A percentile compares a stretch with the other conserved stretches of the same genome.
Evolutionary conservation across 2,888 invertebrate species (phyloP).

Genomic region (Zootermopsis nevadensis): DNA sequence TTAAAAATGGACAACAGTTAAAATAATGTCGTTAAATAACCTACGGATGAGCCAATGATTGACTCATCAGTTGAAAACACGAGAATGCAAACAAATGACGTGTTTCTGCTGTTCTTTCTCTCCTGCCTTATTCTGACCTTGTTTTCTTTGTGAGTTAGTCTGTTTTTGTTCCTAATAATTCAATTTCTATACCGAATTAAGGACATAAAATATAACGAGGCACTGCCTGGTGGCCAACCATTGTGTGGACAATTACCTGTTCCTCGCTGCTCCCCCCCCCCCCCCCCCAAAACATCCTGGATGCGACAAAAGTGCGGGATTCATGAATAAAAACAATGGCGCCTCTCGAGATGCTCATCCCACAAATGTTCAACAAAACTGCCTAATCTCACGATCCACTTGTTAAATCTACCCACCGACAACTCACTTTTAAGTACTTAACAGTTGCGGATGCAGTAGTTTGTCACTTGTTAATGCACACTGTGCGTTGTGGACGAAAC

Average conservation of each 20-base stretch:
- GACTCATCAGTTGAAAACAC: too few relatives aligned
- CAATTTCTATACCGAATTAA: constrained; percentile 6
- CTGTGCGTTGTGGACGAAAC: too few relatives aligned
- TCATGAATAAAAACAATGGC: constrained; percentile 20
- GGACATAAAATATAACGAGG: constrained; percentile 25
- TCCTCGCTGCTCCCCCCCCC: background rate
- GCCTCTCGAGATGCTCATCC: background rate
- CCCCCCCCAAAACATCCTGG: too few relatives aligned
- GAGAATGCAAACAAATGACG: too few relatives aligned
- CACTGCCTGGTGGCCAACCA: background rate
- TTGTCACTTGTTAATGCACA: too few relatives aligned
- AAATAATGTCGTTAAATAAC: too few relatives aligned
- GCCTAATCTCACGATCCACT: background rate
- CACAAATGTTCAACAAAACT: background rate
- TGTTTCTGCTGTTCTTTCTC: too few relatives aligned
- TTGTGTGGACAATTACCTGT: constrained; percentile 18
- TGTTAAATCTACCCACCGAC: too few relatives aligned
- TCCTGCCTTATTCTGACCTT: background rate
- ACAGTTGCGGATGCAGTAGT: too few relatives aligned
- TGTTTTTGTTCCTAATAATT: constrained; percentile 1
- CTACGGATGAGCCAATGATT: too few relatives aligned
- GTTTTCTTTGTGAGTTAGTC: background rate
- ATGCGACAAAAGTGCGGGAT: background rate
- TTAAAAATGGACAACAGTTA: too few relatives aligned
- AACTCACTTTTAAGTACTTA: too few relatives aligned